Percentiles rank a stretch among this genome's conserved stretches.
Conservation (phyloP, 2,888 invertebrate genomes). For the Scaptomyza parva region DNA sequence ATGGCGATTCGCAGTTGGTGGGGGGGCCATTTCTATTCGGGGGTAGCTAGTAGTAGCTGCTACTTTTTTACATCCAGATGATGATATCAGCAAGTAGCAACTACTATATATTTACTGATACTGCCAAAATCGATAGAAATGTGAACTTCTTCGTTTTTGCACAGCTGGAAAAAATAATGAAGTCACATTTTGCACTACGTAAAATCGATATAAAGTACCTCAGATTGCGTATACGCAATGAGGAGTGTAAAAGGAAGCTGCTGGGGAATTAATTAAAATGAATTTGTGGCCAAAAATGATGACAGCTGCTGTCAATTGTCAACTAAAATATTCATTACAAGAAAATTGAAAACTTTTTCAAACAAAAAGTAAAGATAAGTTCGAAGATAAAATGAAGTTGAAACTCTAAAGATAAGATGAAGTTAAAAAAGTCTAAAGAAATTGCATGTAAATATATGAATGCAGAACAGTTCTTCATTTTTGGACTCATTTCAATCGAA, state of each 20-base stretch:
- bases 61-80: slow-evolving; percentile 27
- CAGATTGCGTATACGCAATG: slow-evolving; percentile 68
- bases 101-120: slow-evolving; percentile 9
- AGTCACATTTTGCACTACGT: slow-evolving; percentile 13
- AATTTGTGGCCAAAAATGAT: slow-evolving; percentile 14
- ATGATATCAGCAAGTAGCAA: slow-evolving; percentile 56
- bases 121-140: slow-evolving; percentile 44
- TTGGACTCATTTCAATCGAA: no score
- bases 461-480: no score
- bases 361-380: not conserved
- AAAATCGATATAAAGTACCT: slow-evolving; percentile 48
- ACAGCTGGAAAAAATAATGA: slow-evolving; percentile 49
- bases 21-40: slow-evolving; percentile 2
- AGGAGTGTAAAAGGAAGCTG: not conserved
- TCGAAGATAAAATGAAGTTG: no score
- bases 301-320: slow-evolving; percentile 18
- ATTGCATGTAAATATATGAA: no score
- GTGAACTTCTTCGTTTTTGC: slow-evolving; percentile 13
- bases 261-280: slow-evolving; percentile 54
- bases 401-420: no score
- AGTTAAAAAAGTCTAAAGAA: no score
- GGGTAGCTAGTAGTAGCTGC: slow-evolving; percentile 7
- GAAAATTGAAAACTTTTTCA: not conserved
- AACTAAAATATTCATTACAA: not conserved
- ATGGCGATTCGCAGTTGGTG: slow-evolving; percentile 29